Conservation (phyloP, 2,113 vertebrate genomes). For the Larimichthys polyactis region DNA sequence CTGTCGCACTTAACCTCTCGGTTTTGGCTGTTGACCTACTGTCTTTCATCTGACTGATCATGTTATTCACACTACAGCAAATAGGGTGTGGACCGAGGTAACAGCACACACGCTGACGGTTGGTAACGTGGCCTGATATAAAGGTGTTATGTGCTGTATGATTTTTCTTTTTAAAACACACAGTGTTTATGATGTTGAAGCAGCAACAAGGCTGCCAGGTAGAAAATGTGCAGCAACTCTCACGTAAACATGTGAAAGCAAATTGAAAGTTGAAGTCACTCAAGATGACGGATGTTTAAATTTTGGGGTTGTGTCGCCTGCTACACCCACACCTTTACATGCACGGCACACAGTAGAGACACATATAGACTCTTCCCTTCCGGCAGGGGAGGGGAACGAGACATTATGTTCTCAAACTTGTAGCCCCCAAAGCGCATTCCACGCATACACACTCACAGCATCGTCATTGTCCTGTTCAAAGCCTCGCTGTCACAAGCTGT, state of each 20-base stretch:
- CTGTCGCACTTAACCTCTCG: conserved; percentile 13
- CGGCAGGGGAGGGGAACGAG: conserved; percentile 35
- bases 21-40: conserved; percentile 13
- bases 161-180: too few species aligned
- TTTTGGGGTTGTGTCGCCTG: not conserved
- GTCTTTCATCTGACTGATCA: conserved; percentile 34
- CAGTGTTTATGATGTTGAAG: not conserved
- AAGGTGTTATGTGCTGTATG: conserved; percentile 27
- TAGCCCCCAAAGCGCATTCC: conserved; percentile 61
- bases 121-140: not conserved
- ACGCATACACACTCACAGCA: conserved; percentile 21
- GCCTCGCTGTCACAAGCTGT: conserved; percentile 29
- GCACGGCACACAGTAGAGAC: not conserved
- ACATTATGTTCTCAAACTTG: conserved; percentile 48
- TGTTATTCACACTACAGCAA: conserved; percentile 31
- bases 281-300: not conserved
- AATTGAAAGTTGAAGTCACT: not conserved
- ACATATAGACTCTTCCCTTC: conserved; percentile 19
- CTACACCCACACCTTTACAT: not conserved
- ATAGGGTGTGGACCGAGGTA: conserved; percentile 25
- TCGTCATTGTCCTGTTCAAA: conserved; percentile 54
- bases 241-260: not conserved
- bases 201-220: not conserved
- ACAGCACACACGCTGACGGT: not conserved
- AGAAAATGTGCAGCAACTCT: not conserved